Evolutionary conservation across 1,140 invertebrate species (phyloP), one percentile per base, ranked within the genome.

Genomic region (Nasonia longicornis): DNA sequence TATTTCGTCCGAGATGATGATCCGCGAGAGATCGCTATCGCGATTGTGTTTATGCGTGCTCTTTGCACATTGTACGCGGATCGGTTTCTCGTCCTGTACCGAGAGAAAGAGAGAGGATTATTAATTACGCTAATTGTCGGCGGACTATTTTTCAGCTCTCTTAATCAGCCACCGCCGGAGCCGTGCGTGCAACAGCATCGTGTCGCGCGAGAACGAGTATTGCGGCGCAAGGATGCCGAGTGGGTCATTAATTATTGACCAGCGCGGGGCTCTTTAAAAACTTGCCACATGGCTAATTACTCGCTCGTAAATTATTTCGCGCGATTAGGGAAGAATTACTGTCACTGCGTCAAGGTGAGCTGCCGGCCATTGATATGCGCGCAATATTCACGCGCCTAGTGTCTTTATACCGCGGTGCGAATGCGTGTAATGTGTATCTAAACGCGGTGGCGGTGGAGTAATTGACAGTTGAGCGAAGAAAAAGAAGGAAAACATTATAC

Each of bases 1-100:
- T 87, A 86, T 85, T 85, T 86, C 84, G 80, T 84, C 83, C 83
- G 82, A 77, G 12, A 48, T 48, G 48, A 42, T 38, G 64, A 82
- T 81, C 70, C 78, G 79, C 58, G 79, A 3, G 2, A 82, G 81
- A 82, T 84, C 73, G 67, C 81, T 75, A 75, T 73, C 75, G 38
- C 8, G 22, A 71, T 77, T 66, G 26, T 29, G 22, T 81, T 35
- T 29, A 58, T 35, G 26, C 45, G 14, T 2, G 45, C 31, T 4
- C 58, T 48, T 3, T n/a, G 48, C 1, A 42, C 29, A 29, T 67
- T 10, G 64, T 22, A 8, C 16, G 22, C 20, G 16, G 64, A 69
- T 58, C 16, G 52, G 52, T 58, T 58, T 58, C 6, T n/a, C 7
- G 20, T 20, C 20, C 52, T 7, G 10, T 42, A n/a, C 77, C 35